Base-by-base conservation (phyloP, 2,888 invertebrate species). In the Drosophila mimica region DNA sequence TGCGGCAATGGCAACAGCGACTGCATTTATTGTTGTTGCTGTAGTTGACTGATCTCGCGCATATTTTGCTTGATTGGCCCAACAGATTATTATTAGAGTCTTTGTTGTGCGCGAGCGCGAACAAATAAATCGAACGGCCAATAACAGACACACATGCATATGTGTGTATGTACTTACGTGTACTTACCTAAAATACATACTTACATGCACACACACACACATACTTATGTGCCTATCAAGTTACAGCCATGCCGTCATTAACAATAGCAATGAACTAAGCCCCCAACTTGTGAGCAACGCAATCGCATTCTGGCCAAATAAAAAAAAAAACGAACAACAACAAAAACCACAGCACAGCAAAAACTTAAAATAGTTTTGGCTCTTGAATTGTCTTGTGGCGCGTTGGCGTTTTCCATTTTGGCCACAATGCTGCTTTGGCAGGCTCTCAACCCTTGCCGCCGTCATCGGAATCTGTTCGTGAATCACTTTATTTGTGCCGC, bases 61-160 rank as follows among this genome's bases (percentile, higher is more conserved):
- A 90, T 90, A 91, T 89, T 89, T 91, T 81, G 82, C 88, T 90
- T 90, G 91, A 89, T 91, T 91, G 87, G 88, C 91, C 83, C 88
- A 88, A 82, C 83, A 90, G 90, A 91, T 91, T 90, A 90, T 88
- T 86, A 83, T 89, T 86, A 83, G 83, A 81, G 83, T 80, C 85
- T 88, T 89, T 89, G 89, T 89, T 87, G 87, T 66, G 69, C 63
- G 83, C 79, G 77, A 72, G 82, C 74, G 66, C 82, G 78, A 80
- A 83, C 87, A 88, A 88, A 88, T 88, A 88, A 88, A 86, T 88
- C 86, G 86, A 88, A 77, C 70, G 86, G 63, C 70, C 66, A 73
- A 74, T 54, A 63, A 66, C 56, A 54, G 59, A 75, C 62, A 69
- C 34, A 63, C 48, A 51, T 9, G 34, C 66, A 66, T 9, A 49